Evolutionary conservation across 1,140 invertebrate genomes (phyloP), one percentile per base, ranked within the genome.

Genomic region (Neoseiulus cucumeris): DNA sequence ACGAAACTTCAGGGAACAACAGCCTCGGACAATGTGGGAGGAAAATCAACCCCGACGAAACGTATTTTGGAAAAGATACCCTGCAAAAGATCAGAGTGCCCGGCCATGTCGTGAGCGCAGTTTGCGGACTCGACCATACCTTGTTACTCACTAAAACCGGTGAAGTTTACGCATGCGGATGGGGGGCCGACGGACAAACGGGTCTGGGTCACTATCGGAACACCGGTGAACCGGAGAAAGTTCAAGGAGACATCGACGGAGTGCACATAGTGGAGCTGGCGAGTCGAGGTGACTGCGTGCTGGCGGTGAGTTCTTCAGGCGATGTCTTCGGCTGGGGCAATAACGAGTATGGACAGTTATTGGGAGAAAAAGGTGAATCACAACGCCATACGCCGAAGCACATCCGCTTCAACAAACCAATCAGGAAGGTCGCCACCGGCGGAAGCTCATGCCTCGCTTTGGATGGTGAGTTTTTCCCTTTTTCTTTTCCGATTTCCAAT

Each of bases 281-380:
- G 0, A 86, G 84, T 64, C 77, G 81, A 45, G 87, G 82, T 7
- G 91, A 95, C 75, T 92, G 87, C 79, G 85, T 90, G 30, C 74
- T 98, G 55, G 93, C 91, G 28, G 76, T 96, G 22, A 92, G 84
- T 77, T 86, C 92, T 70, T 84, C 85, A 73, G 92, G 92, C 20
- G 87, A 94, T 71, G 79, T 95, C 1, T 97, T 95, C 80, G 92
- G 91, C 0, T 98, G 93, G 92, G 93, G 94, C 22, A 97, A 94
- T 74, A 86, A 87, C 1, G 94, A 98, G 77, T 96, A 95, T 73
- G 82, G 82, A 1, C 92, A 97, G 74, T 76, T 98, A 69, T 12
- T 68, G 72, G 64, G 71, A 72, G 64, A 72, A 68, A 59, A 72
- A 67, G 66, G 72, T 68, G 71, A 73, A 7, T 72, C 73, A 39